Evolutionary conservation across 2,113 vertebrate species (phyloP), one percentile per base, ranked within the genome.

Genomic region (Muntiacus muntjak): DNA sequence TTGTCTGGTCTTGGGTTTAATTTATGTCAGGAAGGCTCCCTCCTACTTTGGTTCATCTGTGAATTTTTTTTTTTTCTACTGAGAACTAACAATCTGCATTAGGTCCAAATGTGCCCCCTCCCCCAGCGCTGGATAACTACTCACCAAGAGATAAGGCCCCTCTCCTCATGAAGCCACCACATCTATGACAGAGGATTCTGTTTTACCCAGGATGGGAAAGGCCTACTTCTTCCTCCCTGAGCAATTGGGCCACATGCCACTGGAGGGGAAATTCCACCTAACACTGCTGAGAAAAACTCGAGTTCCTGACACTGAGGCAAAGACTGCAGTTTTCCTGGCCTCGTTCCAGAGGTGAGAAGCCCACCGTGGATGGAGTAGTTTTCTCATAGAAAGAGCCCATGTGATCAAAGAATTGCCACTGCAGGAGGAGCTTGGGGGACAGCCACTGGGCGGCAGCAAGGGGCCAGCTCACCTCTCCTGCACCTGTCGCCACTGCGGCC

Each of bases 21-120:
- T 97, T 95, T 95, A 94, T 47, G 13, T 88, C 40, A 82, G 64
- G 36, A 50, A 94, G n/a, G 1, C 87, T 82, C 67, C 50, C 13
- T 92, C 47, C 30, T 93, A 36, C 47, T 28, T 88, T 83, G 78
- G 57, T 1, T 89, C 55, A 52, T 13, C 36, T 95, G n/a, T 89
- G 54, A 87, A 81, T 4, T 84, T 91, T 91, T 67, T 36, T 36
- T 54, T 91, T 67, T 50, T 87, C 50, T 78, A 23, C 17, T n/a
- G 36, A 84, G 87, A 89, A 43, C 21, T 45, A 64, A 79, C 10
- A 87, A 43, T 50, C 47, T 50, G 36, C 8, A n/a, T 21, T 43
- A 85, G 47, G 74, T 40, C 9, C 11, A 97, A 62, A 43, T 7
- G 45, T 71, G 4, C 7, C 19, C 6, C 17, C 10, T 82, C 26